Percentiles rank a stretch among this genome's conserved stretches.
These are phyloP conservation scores for Augiades crinisus DNA, from an alignment of 2,888 invertebrate species.

Conservation along the genomic window DNA sequence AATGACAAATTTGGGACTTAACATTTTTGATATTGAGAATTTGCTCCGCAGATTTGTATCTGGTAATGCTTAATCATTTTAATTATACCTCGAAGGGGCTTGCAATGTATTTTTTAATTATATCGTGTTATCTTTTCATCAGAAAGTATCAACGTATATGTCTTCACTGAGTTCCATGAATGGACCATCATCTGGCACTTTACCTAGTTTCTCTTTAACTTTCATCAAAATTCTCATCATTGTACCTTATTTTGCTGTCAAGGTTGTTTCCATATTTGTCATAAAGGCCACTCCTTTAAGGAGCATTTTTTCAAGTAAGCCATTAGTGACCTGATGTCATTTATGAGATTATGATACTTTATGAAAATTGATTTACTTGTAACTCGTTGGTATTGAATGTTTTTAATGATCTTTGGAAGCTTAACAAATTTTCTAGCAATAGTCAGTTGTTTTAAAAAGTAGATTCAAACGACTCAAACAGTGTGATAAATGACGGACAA, in stretches of 20 bases:
- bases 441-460: conserved; percentile 16
- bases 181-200: conserved; percentile 1
- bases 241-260: not conserved
- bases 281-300: conserved; percentile 4
- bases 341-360: not conserved
- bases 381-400: too few relatives aligned
- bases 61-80: conserved; percentile 24
- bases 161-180: not conserved
- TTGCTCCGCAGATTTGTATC: conserved; percentile 21
- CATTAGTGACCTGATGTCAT: not conserved
- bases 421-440: not conserved
- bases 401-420: not conserved
- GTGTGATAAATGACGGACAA: conserved; percentile 26
- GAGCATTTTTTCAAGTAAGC: not conserved
- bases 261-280: not conserved
- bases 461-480: conserved; percentile 15
- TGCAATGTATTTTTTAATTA: conserved; percentile 21
- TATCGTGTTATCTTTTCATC: conserved; percentile 19
- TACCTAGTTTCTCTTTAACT: conserved; percentile 19
- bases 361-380: too few relatives aligned
- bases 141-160: conserved; percentile 15
- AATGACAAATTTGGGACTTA: conserved; percentile 26
- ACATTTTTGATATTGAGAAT: conserved; percentile 21
- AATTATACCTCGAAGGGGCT: conserved; percentile 7
- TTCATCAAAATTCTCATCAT: not conserved